Base-by-base conservation (phyloP, 2,888 invertebrate species). In the Hirtodrosophila cameraria region DNA sequence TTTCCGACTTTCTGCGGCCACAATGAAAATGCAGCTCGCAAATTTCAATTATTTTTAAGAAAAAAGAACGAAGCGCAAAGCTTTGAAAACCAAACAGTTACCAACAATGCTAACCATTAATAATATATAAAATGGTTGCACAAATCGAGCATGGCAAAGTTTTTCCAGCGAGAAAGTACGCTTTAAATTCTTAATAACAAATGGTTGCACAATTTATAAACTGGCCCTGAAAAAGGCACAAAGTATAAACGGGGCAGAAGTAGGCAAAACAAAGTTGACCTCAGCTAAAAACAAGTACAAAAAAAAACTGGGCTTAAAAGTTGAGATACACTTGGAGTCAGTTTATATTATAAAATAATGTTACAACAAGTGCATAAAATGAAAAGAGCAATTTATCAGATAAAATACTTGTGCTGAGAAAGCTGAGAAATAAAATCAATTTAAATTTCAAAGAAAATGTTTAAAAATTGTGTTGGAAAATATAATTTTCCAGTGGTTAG, bases 121-220 rank as follows among this genome's bases (percentile, higher is more conserved):
- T 71, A 71, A 67, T 67, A 67, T 67, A 73, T 41, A 71, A 57
- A 73, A 61, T 36, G 48, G 27, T 38, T 49, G 61, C 52, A 49
- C 70, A 70, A 70, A 70, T 73, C 73, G 70, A 61, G 74, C 70
- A 53, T 53, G 20, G 52, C 55, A 38, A 53, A 62, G 36, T 53
- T 58, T 45, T 74, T 59, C 18, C 58, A 38, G 6, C 39, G 38
- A 16, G 13, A 55, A 73, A 57, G 38, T 61, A 55, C n/a, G 67
- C 55, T 54, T 65, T 76, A 80, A 86, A 80, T 86, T 76, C 68
- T 79, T 59, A 65, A 27, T n/a, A 20, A 39, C 46, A 59, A 72
- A 61, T 63, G 55, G 35, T 41, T 62, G 59, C 43, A 13, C 62
- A 60, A 65, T 69, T 71, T 70, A 75, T 73, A 73, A 70, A 85